Evolutionary conservation across 2,888 invertebrate genomes (phyloP).

Genomic region (Scelioninae gen. 2): DNA sequence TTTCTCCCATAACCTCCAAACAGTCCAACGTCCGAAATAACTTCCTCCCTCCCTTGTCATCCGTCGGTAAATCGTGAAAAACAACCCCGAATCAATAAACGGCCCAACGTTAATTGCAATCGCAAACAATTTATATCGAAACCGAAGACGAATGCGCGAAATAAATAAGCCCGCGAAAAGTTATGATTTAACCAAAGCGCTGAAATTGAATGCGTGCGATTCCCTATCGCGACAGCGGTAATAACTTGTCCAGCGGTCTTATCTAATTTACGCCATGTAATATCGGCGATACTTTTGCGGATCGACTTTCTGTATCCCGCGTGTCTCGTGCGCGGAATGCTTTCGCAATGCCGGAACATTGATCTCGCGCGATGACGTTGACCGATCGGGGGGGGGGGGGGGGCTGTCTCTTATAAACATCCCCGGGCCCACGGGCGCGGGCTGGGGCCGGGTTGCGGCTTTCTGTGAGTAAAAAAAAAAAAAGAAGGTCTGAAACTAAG

Average conservation of each 20-base stretch:
- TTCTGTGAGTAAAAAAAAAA: too few relatives aligned
- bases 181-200: conserved; percentile 43
- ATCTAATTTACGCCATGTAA: conserved; percentile 51
- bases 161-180: conserved; percentile 46
- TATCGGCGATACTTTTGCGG: conserved; percentile 40
- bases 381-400: conserved; percentile 14
- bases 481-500: too few relatives aligned
- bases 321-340: conserved; percentile 31
- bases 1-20: too few relatives aligned
- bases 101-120: conserved; percentile 35
- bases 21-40: too few relatives aligned
- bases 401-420: too few relatives aligned
- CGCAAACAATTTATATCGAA: conserved; percentile 33
- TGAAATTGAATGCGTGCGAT: conserved; percentile 49
- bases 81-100: conserved; percentile 39
- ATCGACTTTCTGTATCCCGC: conserved; percentile 41
- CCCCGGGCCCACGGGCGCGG: too few relatives aligned
- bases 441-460: too few relatives aligned
- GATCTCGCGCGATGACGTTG: conserved; percentile 24
- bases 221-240: conserved; percentile 47
- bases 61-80: too few relatives aligned
- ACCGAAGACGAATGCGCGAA: conserved; percentile 45
- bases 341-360: conserved; percentile 38
- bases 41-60: too few relatives aligned
- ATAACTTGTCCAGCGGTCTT: conserved; percentile 42